Conservation (phyloP, 2,797 vertebrate species). For the Pelochelys cantorii region DNA sequence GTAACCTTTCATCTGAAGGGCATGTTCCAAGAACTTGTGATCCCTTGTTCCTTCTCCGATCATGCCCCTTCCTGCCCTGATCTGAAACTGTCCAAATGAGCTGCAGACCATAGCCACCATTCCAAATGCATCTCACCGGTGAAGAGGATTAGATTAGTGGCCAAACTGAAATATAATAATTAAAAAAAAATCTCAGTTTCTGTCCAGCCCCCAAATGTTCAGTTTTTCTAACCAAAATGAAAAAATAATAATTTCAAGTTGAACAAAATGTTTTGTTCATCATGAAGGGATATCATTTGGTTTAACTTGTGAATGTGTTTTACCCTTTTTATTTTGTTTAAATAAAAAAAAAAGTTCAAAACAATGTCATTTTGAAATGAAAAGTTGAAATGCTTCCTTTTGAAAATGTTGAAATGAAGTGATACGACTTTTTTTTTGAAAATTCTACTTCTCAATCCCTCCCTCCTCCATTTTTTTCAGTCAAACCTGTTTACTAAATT, state of each 20-base stretch:
- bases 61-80: not conserved
- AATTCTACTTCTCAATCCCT: not conserved
- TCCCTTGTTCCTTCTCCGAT: not conserved
- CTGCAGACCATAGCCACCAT: not conserved
- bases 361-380: not conserved
- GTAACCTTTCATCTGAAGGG: conserved; percentile 53
- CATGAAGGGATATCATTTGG: not conserved
- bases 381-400: not conserved
- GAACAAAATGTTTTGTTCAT: not conserved
- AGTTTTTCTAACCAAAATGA: not conserved
- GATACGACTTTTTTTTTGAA: not conserved
- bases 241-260: not conserved
- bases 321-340: not conserved
- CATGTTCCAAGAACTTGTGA: conserved; percentile 24
- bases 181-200: not conserved
- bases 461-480: not conserved
- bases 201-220: not conserved
- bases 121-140: not conserved
- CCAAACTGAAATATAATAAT: not conserved
- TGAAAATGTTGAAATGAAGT: not conserved
- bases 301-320: not conserved
- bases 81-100: conserved; percentile 21
- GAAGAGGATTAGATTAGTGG: not conserved
- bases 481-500: not conserved
- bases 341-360: not conserved